phyloP scores from a whole-genome alignment of 1,140 invertebrate species.

The Ceratina australensis region DNA sequence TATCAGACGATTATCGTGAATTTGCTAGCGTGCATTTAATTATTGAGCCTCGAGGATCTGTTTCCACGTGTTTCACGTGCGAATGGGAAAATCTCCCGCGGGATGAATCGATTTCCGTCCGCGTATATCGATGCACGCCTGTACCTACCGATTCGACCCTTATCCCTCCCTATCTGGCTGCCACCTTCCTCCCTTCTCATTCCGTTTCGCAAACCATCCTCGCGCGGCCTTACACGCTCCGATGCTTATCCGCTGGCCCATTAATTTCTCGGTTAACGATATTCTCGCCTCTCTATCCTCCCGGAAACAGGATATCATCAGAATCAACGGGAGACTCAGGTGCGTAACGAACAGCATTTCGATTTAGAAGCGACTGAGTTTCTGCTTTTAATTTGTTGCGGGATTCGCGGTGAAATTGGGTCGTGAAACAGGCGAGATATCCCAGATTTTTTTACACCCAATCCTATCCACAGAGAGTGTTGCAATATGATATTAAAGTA shows the following conservation, averaged over 20 bases:
- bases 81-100: conserved; percentile 36
- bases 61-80: conserved; percentile 45
- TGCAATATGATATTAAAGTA: too few species aligned
- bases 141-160: conserved; percentile 2
- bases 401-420: too few species aligned
- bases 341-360: conserved; percentile 9
- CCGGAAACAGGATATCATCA: conserved; percentile 30
- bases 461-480: too few species aligned
- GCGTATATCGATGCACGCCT: conserved; percentile 46
- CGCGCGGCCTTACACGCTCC: conserved; percentile 10
- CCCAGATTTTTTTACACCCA: too few species aligned
- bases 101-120: conserved; percentile 61
- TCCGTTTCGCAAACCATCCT: neutral
- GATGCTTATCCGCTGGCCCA: conserved; percentile 35
- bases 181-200: neutral
- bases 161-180: neutral
- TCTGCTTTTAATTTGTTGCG: neutral
- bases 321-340: conserved; percentile 13
- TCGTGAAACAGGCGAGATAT: too few species aligned
- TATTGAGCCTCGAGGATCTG: conserved; percentile 36
- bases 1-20: neutral
- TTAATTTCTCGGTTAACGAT: conserved; percentile 45
- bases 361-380: neutral
- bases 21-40: conserved; percentile 54
- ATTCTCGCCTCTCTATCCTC: conserved; percentile 17